A percentile compares a stretch with the other conserved stretches of the same genome.
phyloP scores from a whole-genome alignment of 2,113 vertebrate genomes.

The Microcebus tavaratra region DNA sequence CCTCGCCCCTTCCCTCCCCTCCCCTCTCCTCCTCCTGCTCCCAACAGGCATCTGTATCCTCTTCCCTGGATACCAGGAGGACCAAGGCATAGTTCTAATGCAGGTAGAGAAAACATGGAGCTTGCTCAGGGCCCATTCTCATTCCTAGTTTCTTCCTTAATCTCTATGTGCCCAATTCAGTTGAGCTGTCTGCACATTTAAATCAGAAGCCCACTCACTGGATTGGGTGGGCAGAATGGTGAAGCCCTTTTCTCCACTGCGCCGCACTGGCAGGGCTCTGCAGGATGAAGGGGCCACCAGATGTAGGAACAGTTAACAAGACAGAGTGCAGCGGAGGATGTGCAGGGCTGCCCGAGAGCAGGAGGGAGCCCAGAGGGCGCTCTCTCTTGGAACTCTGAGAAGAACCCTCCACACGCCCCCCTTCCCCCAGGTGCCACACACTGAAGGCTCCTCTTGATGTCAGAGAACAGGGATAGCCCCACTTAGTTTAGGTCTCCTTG shows the following conservation, averaged over 20 bases:
- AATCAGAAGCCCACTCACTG: not conserved
- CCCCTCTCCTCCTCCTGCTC: not conserved
- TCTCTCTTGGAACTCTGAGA: not conserved
- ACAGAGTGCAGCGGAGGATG: not conserved
- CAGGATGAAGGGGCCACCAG: not conserved
- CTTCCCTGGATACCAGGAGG: not conserved
- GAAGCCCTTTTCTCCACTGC: not conserved
- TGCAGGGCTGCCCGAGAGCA: not conserved
- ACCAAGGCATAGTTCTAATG: not conserved
- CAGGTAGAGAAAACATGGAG: not conserved
- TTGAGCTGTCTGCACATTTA: not conserved
- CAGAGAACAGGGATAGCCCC: not conserved
- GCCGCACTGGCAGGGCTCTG: not conserved
- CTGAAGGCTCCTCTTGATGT: not conserved
- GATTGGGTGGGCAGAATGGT: not conserved
- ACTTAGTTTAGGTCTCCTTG: not conserved
- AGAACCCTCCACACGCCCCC: too few species aligned
- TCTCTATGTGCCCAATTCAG: not conserved
- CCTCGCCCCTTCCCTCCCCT: not conserved
- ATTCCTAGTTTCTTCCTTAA: not conserved
- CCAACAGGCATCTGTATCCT: not conserved
- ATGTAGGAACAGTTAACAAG: not conserved
- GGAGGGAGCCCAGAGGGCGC: not conserved
- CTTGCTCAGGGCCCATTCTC: not conserved
- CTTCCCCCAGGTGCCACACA: fast-evolving